Base-by-base conservation (phyloP, 2,113 vertebrate genomes). In the Carassius gibelio region DNA sequence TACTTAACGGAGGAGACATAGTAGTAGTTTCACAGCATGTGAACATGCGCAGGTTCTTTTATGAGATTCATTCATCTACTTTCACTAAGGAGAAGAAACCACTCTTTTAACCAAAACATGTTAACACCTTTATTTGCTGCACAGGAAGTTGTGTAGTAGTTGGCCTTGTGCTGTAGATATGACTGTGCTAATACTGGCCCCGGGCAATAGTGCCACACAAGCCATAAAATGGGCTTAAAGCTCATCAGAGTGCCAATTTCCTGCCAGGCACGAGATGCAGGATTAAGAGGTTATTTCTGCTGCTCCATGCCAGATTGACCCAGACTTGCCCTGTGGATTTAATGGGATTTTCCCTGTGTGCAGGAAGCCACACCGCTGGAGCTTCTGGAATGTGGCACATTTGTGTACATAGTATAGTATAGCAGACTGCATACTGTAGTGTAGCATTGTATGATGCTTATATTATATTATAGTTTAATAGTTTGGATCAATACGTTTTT, bases 291-390 rank as follows among this genome's bases (percentile, higher is more conserved):
- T 86, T 85, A 87, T 90, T 86, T 88, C 80, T 68, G 36, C 84
- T 86, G 75, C 72, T 81, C 72, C n/a, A 83, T 76, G 82, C 86
- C 87, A 89, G 75, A 89, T 87, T 82, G 84, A 89, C 85, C 84
- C 61, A 74, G 82, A 88, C 84, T 88, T 85, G 64, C 84, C 86
- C 86, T 87, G 84, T 75, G 76, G 87, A 84, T 78, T 81, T 61
- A 82, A 87, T 77, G 68, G 45, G 69, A 75, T 86, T 88, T 79
- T 62, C 75, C 74, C 84, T 78, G 64, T 74, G 71, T 83, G 69
- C 87, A 84, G 75, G 15, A 85, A 86, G 87, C 21, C 62, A 59
- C n/a, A 52, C 17, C 17, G 59, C 55, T 68, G 34, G 34, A 83
- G 68, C 82, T 45, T 1, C 71, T 72, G 66, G 81, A 64, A 81